Conservation (phyloP, 1,140 invertebrate genomes). For the Cataglyphis hispanica region DNA sequence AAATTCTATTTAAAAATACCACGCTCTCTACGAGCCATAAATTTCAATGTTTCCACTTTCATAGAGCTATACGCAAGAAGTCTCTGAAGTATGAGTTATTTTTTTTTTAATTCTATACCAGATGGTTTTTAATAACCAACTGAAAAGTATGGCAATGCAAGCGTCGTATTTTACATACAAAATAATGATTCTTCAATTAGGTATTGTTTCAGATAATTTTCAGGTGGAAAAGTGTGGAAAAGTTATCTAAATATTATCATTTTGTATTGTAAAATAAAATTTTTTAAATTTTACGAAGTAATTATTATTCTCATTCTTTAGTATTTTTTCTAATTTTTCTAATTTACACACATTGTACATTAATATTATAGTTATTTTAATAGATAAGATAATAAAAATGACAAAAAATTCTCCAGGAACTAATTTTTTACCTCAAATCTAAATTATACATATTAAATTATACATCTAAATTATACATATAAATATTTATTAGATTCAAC, state of each 20-base stretch:
- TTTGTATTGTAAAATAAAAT: not conserved
- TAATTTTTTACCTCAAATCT: not conserved
- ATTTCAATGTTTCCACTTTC: slow-evolving; percentile 49
- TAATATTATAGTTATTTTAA: slow-evolving; percentile 2
- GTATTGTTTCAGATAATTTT: not conserved
- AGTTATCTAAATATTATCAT: not conserved
- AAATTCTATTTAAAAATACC: slow-evolving; percentile 73
- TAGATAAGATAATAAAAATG: not conserved
- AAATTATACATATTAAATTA: not conserved
- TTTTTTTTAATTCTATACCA: slow-evolving; percentile 48
- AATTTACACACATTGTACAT: not conserved
- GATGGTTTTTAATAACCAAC: slow-evolving; percentile 53
- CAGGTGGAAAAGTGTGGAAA: not conserved
- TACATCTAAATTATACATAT: not conserved
- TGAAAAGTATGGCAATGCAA: not conserved
- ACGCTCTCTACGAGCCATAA: slow-evolving; percentile 55
- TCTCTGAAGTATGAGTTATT: slow-evolving; percentile 59
- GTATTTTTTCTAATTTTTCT: not conserved
- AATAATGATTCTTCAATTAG: not conserved
- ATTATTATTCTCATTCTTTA: not conserved
- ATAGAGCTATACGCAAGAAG: slow-evolving; percentile 47
- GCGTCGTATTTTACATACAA: not conserved
- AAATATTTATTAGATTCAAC: not conserved
- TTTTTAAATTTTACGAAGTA: not conserved
- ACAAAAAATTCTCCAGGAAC: not conserved